Conservation (phyloP, 2,797 vertebrate species). For the Spatula versicolor region DNA sequence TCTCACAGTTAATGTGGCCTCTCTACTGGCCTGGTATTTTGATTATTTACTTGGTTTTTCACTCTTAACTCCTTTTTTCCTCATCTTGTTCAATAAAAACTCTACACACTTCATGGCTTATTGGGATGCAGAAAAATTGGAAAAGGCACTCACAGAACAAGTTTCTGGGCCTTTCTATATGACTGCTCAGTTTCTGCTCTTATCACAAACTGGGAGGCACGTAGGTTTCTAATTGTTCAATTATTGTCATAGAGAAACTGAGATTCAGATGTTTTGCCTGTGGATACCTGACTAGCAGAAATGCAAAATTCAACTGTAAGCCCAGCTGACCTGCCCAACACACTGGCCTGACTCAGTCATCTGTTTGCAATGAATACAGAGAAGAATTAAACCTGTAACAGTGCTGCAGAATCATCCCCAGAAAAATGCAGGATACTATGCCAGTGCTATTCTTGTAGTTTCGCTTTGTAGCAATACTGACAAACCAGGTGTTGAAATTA, state of each 20-base stretch:
- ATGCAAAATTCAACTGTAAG: neutral
- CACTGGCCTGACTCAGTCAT: neutral
- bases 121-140: neutral
- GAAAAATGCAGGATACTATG: neutral
- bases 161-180: conserved; percentile 4
- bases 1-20: neutral
- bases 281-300: conserved; percentile 2
- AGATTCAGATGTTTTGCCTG: neutral
- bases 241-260: conserved; percentile 14
- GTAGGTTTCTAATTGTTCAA: neutral
- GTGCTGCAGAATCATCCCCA: neutral
- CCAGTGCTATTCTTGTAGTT: neutral
- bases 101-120: neutral
- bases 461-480: neutral
- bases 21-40: neutral
- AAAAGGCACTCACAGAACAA: neutral
- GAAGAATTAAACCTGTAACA: neutral
- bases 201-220: neutral
- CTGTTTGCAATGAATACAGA: neutral
- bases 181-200: neutral
- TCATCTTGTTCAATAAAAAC: neutral
- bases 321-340: neutral
- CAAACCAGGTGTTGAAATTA: neutral
- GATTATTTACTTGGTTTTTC: neutral
- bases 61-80: neutral